Evolutionary conservation across 2,113 vertebrate species (phyloP).

Genomic region (Phyllopteryx taeniolatus): DNA sequence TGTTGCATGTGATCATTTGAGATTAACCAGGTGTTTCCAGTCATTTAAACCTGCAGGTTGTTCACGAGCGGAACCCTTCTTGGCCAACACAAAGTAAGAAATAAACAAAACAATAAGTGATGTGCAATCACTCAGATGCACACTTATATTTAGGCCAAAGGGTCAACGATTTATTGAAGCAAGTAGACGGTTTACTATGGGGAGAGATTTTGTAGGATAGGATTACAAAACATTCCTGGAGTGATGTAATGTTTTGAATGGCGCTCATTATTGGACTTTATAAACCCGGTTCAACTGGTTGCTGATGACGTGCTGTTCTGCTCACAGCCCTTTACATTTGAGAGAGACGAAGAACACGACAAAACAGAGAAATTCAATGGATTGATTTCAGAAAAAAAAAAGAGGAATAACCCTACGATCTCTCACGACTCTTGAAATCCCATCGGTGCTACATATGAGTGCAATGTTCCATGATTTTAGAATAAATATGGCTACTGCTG

Average conservation of each 20-base stretch:
- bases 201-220: slow-evolving; percentile 26
- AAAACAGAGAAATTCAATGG: slow-evolving; percentile 3
- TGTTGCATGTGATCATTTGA: slow-evolving; percentile 23
- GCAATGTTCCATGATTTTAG: too few relatives aligned
- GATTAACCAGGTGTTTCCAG: slow-evolving; percentile 21
- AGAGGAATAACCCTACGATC: too few relatives aligned
- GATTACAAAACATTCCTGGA: slow-evolving; percentile 37
- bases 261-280: slow-evolving; percentile 14
- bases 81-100: too few relatives aligned
- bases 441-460: too few relatives aligned
- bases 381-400: too few relatives aligned
- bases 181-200: slow-evolving; percentile 38
- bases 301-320: slow-evolving; percentile 10
- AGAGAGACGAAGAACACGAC: slow-evolving; percentile 11
- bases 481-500: too few relatives aligned
- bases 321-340: slow-evolving; percentile 24
- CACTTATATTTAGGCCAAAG: slow-evolving; percentile 17
- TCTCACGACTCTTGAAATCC: too few relatives aligned
- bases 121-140: slow-evolving; percentile 25
- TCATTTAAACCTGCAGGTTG: slow-evolving; percentile 26
- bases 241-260: slow-evolving; percentile 36
- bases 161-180: slow-evolving; percentile 36
- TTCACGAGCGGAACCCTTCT: slow-evolving; percentile 7
- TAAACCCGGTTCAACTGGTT: slow-evolving; percentile 11
- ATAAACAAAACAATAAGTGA: slow-evolving; percentile 45